Percentiles rank a stretch among this genome's conserved stretches.
phyloP scores from a whole-genome alignment of 2,797 vertebrate species.

The Argya squamiceps region DNA sequence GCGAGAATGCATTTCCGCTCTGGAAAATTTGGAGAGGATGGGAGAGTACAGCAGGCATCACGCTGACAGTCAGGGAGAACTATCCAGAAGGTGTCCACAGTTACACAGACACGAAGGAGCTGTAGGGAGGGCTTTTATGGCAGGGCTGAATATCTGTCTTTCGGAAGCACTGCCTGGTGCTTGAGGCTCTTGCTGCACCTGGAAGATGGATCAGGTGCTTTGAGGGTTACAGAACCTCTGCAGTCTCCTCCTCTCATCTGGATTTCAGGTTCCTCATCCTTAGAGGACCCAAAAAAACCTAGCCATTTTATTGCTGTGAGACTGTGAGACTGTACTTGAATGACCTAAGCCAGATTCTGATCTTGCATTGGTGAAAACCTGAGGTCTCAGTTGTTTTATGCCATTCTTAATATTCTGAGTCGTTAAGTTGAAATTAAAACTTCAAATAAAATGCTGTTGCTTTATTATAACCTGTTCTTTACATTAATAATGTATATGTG shows the following conservation, averaged over 20 bases:
- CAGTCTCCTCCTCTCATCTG: not conserved
- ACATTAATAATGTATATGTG: not conserved
- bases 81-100: not conserved
- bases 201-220: not conserved
- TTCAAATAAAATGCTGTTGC: not conserved
- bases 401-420: not conserved
- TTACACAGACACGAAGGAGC: not conserved
- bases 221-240: not conserved
- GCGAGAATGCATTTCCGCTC: slow-evolving; percentile 69
- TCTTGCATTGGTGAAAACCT: not conserved
- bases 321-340: not conserved
- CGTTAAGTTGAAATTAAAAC: not conserved
- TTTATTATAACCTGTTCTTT: not conserved
- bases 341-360: not conserved
- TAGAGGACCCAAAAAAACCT: not conserved
- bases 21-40: slow-evolving; percentile 11
- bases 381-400: not conserved
- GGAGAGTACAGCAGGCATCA: not conserved
- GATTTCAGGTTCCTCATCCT: not conserved
- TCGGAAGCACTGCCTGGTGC: not conserved
- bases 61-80: not conserved
- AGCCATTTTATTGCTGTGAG: not conserved
- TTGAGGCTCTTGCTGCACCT: not conserved
- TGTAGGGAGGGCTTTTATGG: not conserved
- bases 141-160: not conserved